phyloP scores from a whole-genome alignment of 1,140 invertebrate species.

The Drosophila yakuba region DNA sequence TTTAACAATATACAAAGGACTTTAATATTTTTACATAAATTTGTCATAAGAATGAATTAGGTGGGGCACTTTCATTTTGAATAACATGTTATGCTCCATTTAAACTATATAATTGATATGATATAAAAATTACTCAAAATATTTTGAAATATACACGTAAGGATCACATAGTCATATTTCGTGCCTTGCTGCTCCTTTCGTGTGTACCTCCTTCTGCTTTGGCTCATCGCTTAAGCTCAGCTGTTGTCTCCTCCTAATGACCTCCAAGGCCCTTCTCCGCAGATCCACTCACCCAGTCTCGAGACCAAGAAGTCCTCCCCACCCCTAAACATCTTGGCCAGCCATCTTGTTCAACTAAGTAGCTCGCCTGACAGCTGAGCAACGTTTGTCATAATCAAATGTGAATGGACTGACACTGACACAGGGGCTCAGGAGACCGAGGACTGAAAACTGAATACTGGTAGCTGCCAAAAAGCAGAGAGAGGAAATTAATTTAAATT shows the following conservation, averaged over 20 bases:
- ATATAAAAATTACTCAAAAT: too few relatives aligned
- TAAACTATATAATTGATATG: too few relatives aligned
- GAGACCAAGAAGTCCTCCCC: conserved; percentile 5
- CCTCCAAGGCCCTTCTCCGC: conserved; percentile 17
- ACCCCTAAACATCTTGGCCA: conserved; percentile 18
- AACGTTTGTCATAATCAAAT: conserved; percentile 82
- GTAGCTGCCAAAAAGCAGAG: conserved; percentile 62
- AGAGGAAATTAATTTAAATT: conserved; percentile 83
- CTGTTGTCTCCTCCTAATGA: conserved; percentile 74
- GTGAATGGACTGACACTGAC: conserved; percentile 74
- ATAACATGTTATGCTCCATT: too few relatives aligned
- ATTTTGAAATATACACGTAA: too few relatives aligned
- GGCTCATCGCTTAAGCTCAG: conserved; percentile 67
- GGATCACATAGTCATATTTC: neutral
- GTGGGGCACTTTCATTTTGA: too few relatives aligned
- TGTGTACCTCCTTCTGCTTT: neutral
- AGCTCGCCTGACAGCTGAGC: conserved; percentile 79
- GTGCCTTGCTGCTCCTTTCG: neutral
- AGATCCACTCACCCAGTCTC: conserved; percentile 33
- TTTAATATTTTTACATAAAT: too few relatives aligned
- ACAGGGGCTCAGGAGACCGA: conserved; percentile 22
- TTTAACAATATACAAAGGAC: too few relatives aligned
- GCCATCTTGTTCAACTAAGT: conserved; percentile 73
- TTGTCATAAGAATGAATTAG: too few relatives aligned
- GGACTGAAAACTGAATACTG: conserved; percentile 52